phyloP scores from a whole-genome alignment of 1,140 invertebrate species.

The Ditylenchus dipsaci region DNA sequence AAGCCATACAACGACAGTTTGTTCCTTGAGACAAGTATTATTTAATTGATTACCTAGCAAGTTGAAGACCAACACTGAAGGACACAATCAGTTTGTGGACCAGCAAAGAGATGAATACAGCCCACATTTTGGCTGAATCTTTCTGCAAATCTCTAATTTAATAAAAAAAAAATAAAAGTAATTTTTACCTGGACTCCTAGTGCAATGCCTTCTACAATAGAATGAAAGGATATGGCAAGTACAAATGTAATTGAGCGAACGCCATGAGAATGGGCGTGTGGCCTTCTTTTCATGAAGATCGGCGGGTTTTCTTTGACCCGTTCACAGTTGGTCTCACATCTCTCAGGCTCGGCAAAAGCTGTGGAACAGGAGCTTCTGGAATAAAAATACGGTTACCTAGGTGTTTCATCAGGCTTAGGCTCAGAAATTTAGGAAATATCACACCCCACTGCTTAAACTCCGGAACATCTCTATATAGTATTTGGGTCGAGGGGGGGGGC shows the following conservation, averaged over 20 bases:
- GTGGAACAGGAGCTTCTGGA: slow-evolving; percentile 46
- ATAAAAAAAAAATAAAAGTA: too few relatives aligned
- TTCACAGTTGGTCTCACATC: slow-evolving; percentile 52
- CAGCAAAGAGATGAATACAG: slow-evolving; percentile 75
- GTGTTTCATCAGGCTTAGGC: background rate
- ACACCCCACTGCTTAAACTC: too few relatives aligned
- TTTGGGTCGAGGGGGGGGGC: too few relatives aligned
- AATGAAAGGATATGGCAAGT: slow-evolving; percentile 79
- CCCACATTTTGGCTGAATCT: slow-evolving; percentile 69
- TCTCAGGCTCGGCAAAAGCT: slow-evolving; percentile 60
- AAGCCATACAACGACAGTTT: too few relatives aligned
- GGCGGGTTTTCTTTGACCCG: slow-evolving; percentile 49
- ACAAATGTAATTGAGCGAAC: slow-evolving; percentile 70
- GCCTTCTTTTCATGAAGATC: slow-evolving; percentile 50
- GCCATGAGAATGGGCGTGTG: slow-evolving; percentile 65
- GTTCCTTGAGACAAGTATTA: too few relatives aligned
- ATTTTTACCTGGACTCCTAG: slow-evolving; percentile 72
- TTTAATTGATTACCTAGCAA: slow-evolving; percentile 33
- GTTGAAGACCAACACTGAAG: slow-evolving; percentile 60
- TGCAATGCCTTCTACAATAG: slow-evolving; percentile 81
- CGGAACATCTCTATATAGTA: too few relatives aligned
- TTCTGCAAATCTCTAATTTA: slow-evolving; percentile 21
- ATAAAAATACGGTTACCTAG: too few relatives aligned
- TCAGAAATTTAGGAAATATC: too few relatives aligned
- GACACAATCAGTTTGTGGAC: slow-evolving; percentile 84